phyloP scores from a whole-genome alignment of 2,888 invertebrate genomes.

The Octodonta nipae region DNA sequence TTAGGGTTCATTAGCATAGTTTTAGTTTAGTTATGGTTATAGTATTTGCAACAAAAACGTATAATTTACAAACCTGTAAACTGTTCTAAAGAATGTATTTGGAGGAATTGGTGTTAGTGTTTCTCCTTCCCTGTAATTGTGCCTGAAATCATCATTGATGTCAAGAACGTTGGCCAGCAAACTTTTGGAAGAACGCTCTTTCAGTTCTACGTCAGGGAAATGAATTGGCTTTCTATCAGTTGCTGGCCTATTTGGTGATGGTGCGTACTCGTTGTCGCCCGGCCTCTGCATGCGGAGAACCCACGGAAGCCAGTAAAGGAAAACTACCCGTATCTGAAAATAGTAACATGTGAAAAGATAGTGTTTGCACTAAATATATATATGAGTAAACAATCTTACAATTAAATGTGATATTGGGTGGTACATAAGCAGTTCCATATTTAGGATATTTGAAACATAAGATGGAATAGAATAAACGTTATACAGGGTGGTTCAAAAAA shows the following conservation, averaged over 20 bases:
- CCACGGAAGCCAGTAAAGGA: conserved; percentile 96
- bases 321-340: conserved; percentile 71
- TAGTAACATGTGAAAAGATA: not conserved
- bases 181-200: conserved; percentile 73
- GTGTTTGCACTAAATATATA: too few relatives aligned
- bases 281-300: conserved; percentile 85
- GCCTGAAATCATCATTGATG: conserved; percentile 90
- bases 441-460: too few relatives aligned
- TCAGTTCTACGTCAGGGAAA: conserved; percentile 36
- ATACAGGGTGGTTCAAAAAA: too few relatives aligned
- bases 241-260: conserved; percentile 47
- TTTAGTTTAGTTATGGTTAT: too few relatives aligned
- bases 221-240: conserved; percentile 34
- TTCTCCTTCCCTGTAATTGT: conserved; percentile 57
- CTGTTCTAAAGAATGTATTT: conserved; percentile 55
- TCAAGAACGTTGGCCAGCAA: conserved; percentile 92
- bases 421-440: too few relatives aligned
- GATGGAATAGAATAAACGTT: too few relatives aligned
- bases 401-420: too few relatives aligned
- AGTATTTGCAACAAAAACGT: conserved; percentile 2
- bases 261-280: conserved; percentile 25
- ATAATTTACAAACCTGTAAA: conserved; percentile 48
- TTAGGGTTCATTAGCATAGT: too few relatives aligned
- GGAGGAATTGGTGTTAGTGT: conserved; percentile 42
- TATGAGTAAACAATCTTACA: too few relatives aligned